phyloP scores from a whole-genome alignment of 2,888 invertebrate genomes.

The Caenorhabditis drosophilae region DNA sequence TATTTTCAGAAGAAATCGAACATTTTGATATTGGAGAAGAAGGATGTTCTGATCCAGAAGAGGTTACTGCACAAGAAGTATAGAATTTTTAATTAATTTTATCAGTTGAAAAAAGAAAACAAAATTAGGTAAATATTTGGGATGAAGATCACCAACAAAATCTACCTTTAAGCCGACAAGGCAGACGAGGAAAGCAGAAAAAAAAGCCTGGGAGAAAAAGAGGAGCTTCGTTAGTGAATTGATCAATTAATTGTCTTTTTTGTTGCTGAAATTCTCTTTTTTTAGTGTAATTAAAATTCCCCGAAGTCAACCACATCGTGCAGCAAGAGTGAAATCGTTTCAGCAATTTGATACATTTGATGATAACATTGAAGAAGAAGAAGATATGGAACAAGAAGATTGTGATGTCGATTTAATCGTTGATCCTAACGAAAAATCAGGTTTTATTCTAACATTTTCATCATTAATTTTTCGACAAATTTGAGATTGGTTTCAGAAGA shows the following conservation, averaged over 20 bases:
- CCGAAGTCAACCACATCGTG: slow-evolving; percentile 18
- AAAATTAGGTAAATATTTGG: background rate
- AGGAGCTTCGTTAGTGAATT: no score
- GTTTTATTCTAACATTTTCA: no score
- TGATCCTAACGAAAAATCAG: no score
- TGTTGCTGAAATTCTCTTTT: no score
- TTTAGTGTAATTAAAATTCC: slow-evolving; percentile 13
- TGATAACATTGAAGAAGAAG: slow-evolving; percentile 9
- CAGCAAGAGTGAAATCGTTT: slow-evolving; percentile 17
- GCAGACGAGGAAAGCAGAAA: background rate
- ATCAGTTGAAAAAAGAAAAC: no score
- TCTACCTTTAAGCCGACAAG: background rate
- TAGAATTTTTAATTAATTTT: no score
- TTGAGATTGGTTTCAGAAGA: slow-evolving; percentile 23
- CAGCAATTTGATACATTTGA: slow-evolving; percentile 25
- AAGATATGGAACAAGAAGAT: slow-evolving; percentile 1
- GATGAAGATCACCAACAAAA: background rate
- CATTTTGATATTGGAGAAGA: slow-evolving; percentile 47
- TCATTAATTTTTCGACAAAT: no score
- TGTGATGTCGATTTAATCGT: no score
- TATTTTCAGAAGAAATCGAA: slow-evolving; percentile 40
- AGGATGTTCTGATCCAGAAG: slow-evolving; percentile 26
- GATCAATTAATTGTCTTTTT: no score
- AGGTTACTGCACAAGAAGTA: slow-evolving; percentile 34
- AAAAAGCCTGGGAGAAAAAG: slow-evolving; percentile 2